These are phyloP conservation scores for Willisornis vidua DNA, from an alignment of 2,113 vertebrate genomes.

Conservation along the genomic window DNA sequence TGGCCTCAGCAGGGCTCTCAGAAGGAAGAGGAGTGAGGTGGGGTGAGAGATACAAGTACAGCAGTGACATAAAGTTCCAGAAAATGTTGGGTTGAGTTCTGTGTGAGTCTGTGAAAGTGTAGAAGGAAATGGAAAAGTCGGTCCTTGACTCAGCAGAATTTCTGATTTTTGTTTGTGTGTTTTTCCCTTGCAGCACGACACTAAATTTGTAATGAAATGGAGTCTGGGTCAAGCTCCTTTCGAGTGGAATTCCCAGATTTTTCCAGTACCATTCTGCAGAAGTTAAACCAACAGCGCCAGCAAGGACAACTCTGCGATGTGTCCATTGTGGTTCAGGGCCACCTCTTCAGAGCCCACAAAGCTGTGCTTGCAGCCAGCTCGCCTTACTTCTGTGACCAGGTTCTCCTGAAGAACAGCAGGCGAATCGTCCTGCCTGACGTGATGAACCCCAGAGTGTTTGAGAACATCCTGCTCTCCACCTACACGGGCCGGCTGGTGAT, in stretches of 20 bases:
- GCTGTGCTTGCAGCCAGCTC: slow-evolving; percentile 89
- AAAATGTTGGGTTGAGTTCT: background rate
- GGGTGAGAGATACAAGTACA: background rate
- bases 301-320: slow-evolving; percentile 88
- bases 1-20: background rate
- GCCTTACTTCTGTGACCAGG: slow-evolving; percentile 90
- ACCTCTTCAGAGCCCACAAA: slow-evolving; percentile 87
- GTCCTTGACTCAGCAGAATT: background rate
- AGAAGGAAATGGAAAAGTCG: background rate
- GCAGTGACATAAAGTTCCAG: background rate
- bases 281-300: slow-evolving; percentile 88
- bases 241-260: slow-evolving; percentile 90
- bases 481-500: slow-evolving; percentile 85
- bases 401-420: slow-evolving; percentile 87
- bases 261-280: slow-evolving; percentile 85
- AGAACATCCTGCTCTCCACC: slow-evolving; percentile 85
- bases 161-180: background rate
- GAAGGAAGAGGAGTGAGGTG: background rate
- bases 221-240: slow-evolving; percentile 83
- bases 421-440: slow-evolving; percentile 86
- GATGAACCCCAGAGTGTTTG: slow-evolving; percentile 88
- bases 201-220: slow-evolving; percentile 82
- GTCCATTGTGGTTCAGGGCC: slow-evolving; percentile 86
- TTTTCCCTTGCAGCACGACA: slow-evolving; percentile 58
- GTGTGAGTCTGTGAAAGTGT: background rate